A percentile compares a stretch with the other conserved stretches of the same genome.
Evolutionary conservation across 2,888 invertebrate species (phyloP).

Genomic region (Rhyacophila evoluta): DNA sequence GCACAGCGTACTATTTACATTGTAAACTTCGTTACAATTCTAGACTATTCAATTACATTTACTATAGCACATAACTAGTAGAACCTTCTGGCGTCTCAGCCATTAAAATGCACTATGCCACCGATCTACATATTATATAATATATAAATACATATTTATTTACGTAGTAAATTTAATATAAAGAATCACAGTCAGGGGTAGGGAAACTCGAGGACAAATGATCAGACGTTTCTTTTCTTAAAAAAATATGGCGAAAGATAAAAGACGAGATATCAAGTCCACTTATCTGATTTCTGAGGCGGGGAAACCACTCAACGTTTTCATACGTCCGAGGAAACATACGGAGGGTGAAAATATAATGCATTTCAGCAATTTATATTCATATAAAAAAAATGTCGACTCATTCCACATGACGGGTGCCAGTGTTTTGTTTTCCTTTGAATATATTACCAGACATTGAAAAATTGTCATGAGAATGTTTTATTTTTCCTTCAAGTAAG

Average conservation of each 20-base stretch:
- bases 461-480: not conserved
- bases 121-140: no score
- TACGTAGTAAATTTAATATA: no score
- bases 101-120: no score
- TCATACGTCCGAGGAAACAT: not conserved
- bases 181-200: not conserved
- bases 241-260: not conserved
- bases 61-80: no score
- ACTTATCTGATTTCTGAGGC: constrained; percentile 14
- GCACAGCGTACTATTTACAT: no score
- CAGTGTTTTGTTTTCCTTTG: not conserved
- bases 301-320: not conserved
- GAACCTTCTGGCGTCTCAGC: no score
- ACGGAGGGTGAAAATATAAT: not conserved
- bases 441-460: not conserved
- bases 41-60: no score
- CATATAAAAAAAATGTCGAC: not conserved
- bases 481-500: no score
- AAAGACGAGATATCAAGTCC: not conserved
- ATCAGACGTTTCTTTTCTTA: not conserved
- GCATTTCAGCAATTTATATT: constrained; percentile 14
- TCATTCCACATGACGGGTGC: not conserved
- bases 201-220: not conserved
- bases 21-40: no score
- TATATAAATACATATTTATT: no score